phyloP scores from a whole-genome alignment of 2,888 invertebrate species.

The Ceriagrion tenellum region DNA sequence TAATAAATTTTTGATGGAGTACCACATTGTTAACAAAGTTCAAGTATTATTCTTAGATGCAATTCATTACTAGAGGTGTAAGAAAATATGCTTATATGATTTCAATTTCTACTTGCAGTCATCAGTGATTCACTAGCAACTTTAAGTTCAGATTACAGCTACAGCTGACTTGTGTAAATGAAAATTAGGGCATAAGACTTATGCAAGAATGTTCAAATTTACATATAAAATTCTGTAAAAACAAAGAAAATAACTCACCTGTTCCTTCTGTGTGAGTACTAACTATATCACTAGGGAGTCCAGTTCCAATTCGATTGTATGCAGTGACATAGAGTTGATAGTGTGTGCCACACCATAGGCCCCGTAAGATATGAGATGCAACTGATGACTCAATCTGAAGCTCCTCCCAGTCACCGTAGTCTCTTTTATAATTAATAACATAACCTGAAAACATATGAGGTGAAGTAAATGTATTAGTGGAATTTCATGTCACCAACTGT shows the following conservation, averaged over 20 bases:
- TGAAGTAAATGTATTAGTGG: no score
- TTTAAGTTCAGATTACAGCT: no score
- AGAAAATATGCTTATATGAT: no score
- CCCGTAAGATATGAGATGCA: constrained; percentile 88
- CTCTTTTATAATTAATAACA: constrained; percentile 93
- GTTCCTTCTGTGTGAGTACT: constrained; percentile 91
- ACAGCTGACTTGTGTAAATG: not conserved
- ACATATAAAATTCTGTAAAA: not conserved
- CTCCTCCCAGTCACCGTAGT: constrained; percentile 95
- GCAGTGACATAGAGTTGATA: constrained; percentile 94
- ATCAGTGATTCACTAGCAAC: no score
- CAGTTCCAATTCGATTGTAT: constrained; percentile 94
- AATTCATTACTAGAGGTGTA: no score
- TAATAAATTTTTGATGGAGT: no score
- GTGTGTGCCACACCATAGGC: constrained; percentile 92
- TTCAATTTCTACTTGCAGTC: no score
- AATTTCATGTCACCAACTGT: no score
- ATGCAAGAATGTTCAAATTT: not conserved
- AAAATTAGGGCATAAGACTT: no score
- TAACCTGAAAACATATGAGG: constrained; percentile 82
- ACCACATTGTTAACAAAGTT: no score
- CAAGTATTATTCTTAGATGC: no score
- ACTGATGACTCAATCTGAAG: constrained; percentile 90
- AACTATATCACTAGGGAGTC: constrained; percentile 92
- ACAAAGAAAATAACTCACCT: constrained; percentile 77